Evolutionary conservation across 2,113 vertebrate genomes (phyloP).

Genomic region (Melanotaenia duboulayi): DNA sequence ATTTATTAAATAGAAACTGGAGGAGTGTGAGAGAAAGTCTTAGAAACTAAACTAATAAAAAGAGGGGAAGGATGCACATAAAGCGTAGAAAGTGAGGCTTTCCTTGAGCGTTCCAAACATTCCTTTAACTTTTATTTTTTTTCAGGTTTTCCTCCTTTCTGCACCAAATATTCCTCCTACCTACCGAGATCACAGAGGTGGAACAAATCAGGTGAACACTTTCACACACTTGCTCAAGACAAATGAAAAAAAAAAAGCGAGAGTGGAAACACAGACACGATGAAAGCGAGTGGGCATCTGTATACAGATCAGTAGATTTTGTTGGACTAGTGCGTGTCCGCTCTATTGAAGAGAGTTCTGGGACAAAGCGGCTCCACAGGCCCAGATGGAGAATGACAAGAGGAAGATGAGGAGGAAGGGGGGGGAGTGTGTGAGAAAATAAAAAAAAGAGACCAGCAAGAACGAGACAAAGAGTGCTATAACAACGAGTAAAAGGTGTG

Average conservation of each 20-base stretch:
- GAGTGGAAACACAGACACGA: slow-evolving; percentile 26
- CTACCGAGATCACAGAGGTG: slow-evolving; percentile 67
- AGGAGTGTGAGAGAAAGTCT: background rate
- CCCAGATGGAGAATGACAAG: slow-evolving; percentile 54
- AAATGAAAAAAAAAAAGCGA: slow-evolving; percentile 9
- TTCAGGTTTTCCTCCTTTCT: slow-evolving; percentile 11
- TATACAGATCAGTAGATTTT: slow-evolving; percentile 16
- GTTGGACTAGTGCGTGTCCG: slow-evolving; percentile 21
- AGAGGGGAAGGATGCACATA: background rate
- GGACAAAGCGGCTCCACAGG: slow-evolving; percentile 46
- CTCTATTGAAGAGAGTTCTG: slow-evolving; percentile 26
- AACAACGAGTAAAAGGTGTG: slow-evolving; percentile 15
- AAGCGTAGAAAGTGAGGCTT: slow-evolving; percentile 20
- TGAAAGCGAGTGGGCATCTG: background rate
- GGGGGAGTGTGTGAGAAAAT: slow-evolving; percentile 20
- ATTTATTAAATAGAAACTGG: slow-evolving; percentile 17
- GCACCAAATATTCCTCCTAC: slow-evolving; percentile 28
- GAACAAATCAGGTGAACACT: slow-evolving; percentile 38
- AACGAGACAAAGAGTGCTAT: slow-evolving; percentile 24
- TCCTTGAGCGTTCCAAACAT: slow-evolving; percentile 62
- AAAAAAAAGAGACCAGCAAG: background rate
- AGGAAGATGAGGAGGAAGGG: background rate
- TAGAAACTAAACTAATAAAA: background rate
- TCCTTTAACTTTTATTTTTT: slow-evolving; percentile 38
- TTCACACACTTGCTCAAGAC: slow-evolving; percentile 8